These are phyloP conservation scores for Zophobas morio DNA, from an alignment of 1,140 invertebrate genomes.

Conservation along the genomic window DNA sequence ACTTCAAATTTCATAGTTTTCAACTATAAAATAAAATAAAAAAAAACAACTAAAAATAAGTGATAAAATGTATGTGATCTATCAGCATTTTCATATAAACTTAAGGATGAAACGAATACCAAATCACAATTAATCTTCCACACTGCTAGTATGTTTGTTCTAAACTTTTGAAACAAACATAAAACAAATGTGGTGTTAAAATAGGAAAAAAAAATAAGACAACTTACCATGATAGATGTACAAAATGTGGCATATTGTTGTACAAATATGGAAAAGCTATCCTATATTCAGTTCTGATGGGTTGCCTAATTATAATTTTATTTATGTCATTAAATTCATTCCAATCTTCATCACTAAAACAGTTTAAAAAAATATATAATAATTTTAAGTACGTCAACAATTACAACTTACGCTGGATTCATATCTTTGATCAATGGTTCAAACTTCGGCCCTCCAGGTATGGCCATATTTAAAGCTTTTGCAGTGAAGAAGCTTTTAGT, in stretches of 20 bases:
- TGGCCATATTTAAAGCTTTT: slow-evolving; percentile 99
- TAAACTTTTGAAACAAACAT: slow-evolving; percentile 60
- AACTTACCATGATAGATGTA: slow-evolving; percentile 93
- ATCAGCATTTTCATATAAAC: slow-evolving; percentile 69
- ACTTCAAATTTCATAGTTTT: neutral
- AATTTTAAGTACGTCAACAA: neutral
- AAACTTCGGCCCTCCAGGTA: slow-evolving; percentile 99
- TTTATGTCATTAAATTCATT: slow-evolving; percentile 99
- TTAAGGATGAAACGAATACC: slow-evolving; percentile 69
- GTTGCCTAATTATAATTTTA: slow-evolving; percentile 99
- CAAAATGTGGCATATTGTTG: slow-evolving; percentile 98
- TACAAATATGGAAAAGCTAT: slow-evolving; percentile 99
- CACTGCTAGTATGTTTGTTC: slow-evolving; percentile 68
- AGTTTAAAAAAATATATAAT: slow-evolving; percentile 36
- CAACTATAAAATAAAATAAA: neutral
- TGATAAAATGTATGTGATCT: slow-evolving; percentile 66
- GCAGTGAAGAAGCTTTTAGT: slow-evolving; percentile 99
- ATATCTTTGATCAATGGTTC: slow-evolving; percentile 99
- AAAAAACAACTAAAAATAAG: neutral
- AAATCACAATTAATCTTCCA: slow-evolving; percentile 68
- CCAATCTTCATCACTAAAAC: slow-evolving; percentile 97
- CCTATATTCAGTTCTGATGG: slow-evolving; percentile 98
- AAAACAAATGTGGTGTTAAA: slow-evolving; percentile 67
- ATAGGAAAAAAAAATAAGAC: slow-evolving; percentile 7
- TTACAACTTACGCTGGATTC: slow-evolving; percentile 83